Base-by-base conservation (phyloP, 2,113 vertebrate genomes). In the Turnix velox region DNA sequence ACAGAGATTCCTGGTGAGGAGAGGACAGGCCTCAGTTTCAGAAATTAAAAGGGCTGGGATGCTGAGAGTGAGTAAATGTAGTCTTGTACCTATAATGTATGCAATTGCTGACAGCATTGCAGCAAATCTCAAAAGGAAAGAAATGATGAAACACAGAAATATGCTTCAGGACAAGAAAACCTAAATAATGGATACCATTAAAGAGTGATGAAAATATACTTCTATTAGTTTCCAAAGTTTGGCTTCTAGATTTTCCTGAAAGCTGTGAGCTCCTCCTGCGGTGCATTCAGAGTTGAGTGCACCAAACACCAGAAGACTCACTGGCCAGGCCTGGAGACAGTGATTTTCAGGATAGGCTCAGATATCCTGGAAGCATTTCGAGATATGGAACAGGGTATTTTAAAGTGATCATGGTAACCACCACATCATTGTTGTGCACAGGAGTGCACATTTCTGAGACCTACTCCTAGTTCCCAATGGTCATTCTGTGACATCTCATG, bases 391-490 rank as follows among this genome's bases (percentile, higher is more conserved):
- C 16, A 13, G 25, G 10, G 31, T 25, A 37, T 58, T 84, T 67
- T 52, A 37, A 73, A 33, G 19, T 20, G 17, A 18, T 6, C 2
- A 3, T 18, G 69, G 65, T 61, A 43, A 0, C 4, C 28, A 46
- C 28, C 14, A 12, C 0, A 0, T 58, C 55, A 46, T 84, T 67
- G 37, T 33, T 84, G 42, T 48, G 33, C 3, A 4, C 24, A 52
- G 72, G 23, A 52, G 10, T 12, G 10, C 15, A 3, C 11, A 18
- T 28, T 91, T 48, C 55, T 67, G 42, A 78, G 35, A 30, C 24
- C 63, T 51, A 28, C 14, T 71, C 39, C 55, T 43, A 16, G 19
- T 37, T 69, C 63, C 9, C 6, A 2, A 3, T 0, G 0, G 33
- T 51, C n/a, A 5, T 33, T 51, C 37, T 78, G 39, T 52, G n/a